Evolutionary conservation across 2,113 vertebrate genomes (phyloP).

Genomic region (Camelus bactrianus): DNA sequence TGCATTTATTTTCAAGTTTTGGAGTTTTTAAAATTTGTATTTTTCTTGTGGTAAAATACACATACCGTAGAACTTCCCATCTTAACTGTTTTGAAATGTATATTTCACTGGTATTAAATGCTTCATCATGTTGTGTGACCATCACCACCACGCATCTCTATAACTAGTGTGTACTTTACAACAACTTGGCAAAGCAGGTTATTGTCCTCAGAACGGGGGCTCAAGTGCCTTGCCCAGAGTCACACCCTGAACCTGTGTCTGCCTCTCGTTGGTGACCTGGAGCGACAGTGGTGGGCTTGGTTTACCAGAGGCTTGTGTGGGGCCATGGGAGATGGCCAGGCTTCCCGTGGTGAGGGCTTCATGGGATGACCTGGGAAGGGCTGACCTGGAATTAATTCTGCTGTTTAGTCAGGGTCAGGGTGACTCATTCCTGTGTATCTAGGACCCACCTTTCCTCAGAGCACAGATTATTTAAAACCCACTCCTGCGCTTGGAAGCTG

Average conservation of each 20-base stretch:
- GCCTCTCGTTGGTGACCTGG: not conserved
- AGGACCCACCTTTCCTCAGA: not conserved
- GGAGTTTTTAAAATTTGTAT: rapidly evolving
- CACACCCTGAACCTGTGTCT: not conserved
- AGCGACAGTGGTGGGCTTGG: not conserved
- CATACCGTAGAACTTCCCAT: not conserved
- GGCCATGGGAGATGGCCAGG: not conserved
- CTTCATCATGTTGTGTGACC: not conserved
- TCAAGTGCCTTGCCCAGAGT: not conserved
- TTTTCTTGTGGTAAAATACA: not conserved
- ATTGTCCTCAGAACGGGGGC: not conserved
- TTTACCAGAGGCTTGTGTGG: not conserved
- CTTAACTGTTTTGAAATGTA: not conserved
- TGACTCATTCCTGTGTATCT: not conserved
- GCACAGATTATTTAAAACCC: not conserved
- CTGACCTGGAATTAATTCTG: not conserved
- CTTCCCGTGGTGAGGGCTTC: not conserved
- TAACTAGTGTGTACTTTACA: not conserved
- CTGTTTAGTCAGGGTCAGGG: not conserved
- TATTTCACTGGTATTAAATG: not conserved
- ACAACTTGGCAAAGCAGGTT: not conserved
- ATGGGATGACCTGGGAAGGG: not conserved
- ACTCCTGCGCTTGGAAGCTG: conserved; percentile 14
- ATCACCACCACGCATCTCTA: not conserved
- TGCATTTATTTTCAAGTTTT: not conserved